A percentile compares a stretch with the other conserved stretches of the same genome.
These are phyloP conservation scores for Luscinia megarhynchos DNA, from an alignment of 2,797 vertebrate genomes.

Conservation along the genomic window DNA sequence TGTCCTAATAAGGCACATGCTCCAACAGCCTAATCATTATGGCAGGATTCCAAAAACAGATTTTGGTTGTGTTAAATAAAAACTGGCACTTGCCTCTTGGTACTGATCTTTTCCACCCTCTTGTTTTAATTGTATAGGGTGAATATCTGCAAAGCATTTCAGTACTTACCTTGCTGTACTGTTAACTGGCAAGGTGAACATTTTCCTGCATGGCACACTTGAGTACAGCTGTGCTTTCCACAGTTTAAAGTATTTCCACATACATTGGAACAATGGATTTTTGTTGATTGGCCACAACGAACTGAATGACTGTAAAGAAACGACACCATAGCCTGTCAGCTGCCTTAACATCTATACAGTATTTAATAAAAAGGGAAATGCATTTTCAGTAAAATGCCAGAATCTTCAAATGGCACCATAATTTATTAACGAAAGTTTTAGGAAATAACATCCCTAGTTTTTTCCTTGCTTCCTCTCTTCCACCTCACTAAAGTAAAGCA, in stretches of 20 bases:
- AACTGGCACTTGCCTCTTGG: background rate
- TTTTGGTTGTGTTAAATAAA: background rate
- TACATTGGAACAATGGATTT: conserved; percentile 86
- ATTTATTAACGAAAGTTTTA: background rate
- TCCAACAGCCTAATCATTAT: background rate
- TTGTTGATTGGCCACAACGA: conserved; percentile 89
- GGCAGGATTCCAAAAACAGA: background rate
- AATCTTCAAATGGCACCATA: background rate
- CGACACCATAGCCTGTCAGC: background rate
- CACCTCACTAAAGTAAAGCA: background rate
- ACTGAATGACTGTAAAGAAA: conserved; percentile 87
- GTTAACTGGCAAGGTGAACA: conserved; percentile 90
- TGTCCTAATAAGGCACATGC: background rate
- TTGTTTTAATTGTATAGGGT: background rate
- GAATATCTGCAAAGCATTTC: background rate
- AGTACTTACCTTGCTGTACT: conserved; percentile 86
- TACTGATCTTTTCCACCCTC: background rate
- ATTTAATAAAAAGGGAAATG: background rate
- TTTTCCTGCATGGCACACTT: conserved; percentile 89
- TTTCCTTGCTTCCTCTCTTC: background rate
- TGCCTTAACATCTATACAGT: background rate
- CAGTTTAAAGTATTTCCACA: conserved; percentile 90
- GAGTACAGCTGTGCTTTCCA: conserved; percentile 87
- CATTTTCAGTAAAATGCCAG: background rate
- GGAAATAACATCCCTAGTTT: background rate